Conservation (phyloP, 2,113 vertebrate genomes). For the Progne subis region DNA sequence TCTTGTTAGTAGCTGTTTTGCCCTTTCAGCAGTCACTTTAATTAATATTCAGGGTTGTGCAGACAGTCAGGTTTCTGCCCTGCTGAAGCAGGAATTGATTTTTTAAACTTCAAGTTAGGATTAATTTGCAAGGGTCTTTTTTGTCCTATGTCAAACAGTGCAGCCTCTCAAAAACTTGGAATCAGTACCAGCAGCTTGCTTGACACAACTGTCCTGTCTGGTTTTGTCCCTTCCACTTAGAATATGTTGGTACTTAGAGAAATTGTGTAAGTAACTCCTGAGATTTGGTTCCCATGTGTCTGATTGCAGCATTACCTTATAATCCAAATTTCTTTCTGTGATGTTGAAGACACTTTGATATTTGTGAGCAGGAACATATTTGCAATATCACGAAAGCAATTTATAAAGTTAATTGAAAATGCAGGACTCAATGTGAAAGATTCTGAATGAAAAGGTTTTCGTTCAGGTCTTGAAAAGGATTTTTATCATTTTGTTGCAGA, state of each 20-base stretch:
- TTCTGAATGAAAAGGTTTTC: not conserved
- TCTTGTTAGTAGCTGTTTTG: slow-evolving; percentile 56
- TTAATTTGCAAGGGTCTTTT: not conserved
- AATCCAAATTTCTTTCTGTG: not conserved
- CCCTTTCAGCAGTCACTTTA: slow-evolving; percentile 59
- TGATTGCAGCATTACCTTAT: not conserved
- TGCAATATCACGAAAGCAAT: not conserved
- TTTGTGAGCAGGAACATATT: not conserved
- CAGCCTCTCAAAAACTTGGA: not conserved
- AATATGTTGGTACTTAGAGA: not conserved
- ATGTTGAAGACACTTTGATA: not conserved
- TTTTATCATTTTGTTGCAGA: slow-evolving; percentile 13
- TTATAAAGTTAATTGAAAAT: not conserved
- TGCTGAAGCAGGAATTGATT: not conserved
- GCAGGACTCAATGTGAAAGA: not conserved
- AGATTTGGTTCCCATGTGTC: not conserved
- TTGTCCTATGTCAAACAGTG: not conserved
- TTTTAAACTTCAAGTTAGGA: not conserved
- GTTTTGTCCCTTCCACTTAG: not conserved
- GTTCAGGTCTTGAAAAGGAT: not conserved
- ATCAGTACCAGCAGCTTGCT: not conserved
- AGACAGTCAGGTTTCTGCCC: not conserved
- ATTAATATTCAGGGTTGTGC: slow-evolving; percentile 35
- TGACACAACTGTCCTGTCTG: not conserved
- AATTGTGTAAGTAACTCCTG: not conserved